Evolutionary conservation across 2,888 invertebrate species (phyloP).

Genomic region (Stenodema calcarata): DNA sequence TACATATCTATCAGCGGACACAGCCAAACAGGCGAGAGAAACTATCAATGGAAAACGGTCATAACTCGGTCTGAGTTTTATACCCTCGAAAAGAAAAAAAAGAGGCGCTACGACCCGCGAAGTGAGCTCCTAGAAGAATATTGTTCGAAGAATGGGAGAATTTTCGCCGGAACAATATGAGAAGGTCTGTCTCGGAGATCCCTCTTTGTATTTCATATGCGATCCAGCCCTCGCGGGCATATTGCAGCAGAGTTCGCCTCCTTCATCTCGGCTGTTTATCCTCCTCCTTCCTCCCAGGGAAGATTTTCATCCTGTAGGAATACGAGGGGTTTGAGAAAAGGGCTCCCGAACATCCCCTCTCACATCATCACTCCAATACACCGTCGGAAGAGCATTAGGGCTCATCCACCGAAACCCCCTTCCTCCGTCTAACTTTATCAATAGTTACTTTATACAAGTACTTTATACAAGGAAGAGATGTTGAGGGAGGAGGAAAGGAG

Average conservation of each 20-base stretch:
- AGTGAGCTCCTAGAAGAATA: neutral
- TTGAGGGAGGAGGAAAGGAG: too few species aligned
- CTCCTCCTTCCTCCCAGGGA: neutral
- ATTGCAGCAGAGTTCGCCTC: slow-evolving; percentile 11
- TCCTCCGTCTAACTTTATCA: neutral
- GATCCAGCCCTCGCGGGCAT: neutral
- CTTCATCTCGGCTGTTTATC: slow-evolving; percentile 2
- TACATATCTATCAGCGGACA: neutral
- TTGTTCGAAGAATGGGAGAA: neutral
- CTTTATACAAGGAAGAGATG: too few species aligned
- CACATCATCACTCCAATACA: neutral
- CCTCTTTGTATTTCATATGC: slow-evolving; percentile 18
- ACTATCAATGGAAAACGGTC: neutral
- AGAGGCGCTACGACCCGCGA: neutral
- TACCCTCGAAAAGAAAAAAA: neutral
- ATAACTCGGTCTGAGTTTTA: neutral
- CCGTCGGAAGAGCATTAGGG: neutral
- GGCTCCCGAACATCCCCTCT: neutral
- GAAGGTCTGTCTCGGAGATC: slow-evolving; percentile 5
- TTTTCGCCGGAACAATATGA: neutral
- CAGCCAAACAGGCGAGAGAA: neutral
- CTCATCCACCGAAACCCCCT: neutral
- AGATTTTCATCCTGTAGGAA: slow-evolving; percentile 9
- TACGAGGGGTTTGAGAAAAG: neutral
- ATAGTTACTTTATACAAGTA: too few species aligned